A percentile compares a stretch with the other conserved stretches of the same genome.
These are phyloP conservation scores for Oryzias woworae DNA, from an alignment of 2,113 vertebrate species.

Conservation along the genomic window DNA sequence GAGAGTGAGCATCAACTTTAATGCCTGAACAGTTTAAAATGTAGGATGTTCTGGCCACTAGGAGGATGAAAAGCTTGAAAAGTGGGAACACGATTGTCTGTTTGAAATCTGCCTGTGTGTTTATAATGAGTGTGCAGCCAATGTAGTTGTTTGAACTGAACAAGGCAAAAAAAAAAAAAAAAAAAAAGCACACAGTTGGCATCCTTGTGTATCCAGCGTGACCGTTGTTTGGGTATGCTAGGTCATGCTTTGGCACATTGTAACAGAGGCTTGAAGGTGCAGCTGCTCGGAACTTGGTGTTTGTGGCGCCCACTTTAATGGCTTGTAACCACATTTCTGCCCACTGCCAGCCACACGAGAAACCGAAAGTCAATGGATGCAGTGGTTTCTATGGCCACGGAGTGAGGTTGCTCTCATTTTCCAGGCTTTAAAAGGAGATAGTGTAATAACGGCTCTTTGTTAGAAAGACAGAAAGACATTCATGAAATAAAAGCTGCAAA, in stretches of 20 bases:
- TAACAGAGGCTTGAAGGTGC: slow-evolving; percentile 24
- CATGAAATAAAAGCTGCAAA: not conserved
- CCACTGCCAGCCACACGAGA: slow-evolving; percentile 23
- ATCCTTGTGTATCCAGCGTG: slow-evolving; percentile 32
- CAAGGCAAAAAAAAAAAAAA: not conserved
- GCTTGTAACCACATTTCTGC: slow-evolving; percentile 23
- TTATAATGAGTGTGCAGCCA: slow-evolving; percentile 18
- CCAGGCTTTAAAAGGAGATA: slow-evolving; percentile 6
- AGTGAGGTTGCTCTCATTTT: slow-evolving; percentile 18
- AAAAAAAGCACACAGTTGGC: slow-evolving; percentile 22
- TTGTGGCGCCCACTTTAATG: slow-evolving; percentile 29
- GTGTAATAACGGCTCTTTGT: not conserved
- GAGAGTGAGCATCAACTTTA: not conserved
- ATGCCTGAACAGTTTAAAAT: slow-evolving; percentile 30
- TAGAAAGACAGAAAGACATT: not conserved
- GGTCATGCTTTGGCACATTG: slow-evolving; percentile 26
- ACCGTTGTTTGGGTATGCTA: slow-evolving; percentile 47
- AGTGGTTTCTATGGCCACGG: slow-evolving; percentile 30
- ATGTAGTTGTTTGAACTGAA: slow-evolving; percentile 43
- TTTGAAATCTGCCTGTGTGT: slow-evolving; percentile 19
- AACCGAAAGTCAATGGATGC: slow-evolving; percentile 24
- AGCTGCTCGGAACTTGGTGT: slow-evolving; percentile 20
- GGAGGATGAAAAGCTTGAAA: slow-evolving; percentile 22
- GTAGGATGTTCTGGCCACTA: slow-evolving; percentile 53
- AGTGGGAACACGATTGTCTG: slow-evolving; percentile 22